Base-by-base conservation (phyloP, 2,797 vertebrate species). In the Adrianichthys oophorus region DNA sequence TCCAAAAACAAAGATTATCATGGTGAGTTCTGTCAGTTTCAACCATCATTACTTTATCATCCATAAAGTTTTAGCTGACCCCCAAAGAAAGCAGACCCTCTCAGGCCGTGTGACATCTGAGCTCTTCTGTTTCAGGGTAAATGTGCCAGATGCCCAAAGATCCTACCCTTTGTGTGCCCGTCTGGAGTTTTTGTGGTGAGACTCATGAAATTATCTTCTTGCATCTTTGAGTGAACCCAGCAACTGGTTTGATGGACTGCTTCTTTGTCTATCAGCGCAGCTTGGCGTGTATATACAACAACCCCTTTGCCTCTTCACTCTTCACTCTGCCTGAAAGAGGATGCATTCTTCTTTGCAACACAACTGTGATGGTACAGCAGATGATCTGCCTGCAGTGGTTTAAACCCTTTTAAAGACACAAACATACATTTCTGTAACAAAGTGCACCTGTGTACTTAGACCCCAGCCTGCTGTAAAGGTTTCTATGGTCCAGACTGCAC, bases 401-500 rank as follows among this genome's bases (percentile, higher is more conserved):
- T 10, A 1, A 17, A 10, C 13, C 1, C 3, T 21, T 12, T 18
- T 45, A 18, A 44, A 44, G 18, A 18, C 43, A 4, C 44, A 13
- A 37, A 37, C 17, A 19, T 1, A 8, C 18, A 1, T 8, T 44
- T n/a, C 17, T 17, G 47, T 48, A 26, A 48, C 48, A 14, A 4
- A 10, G 7, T 4, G 1, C 45, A 17, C 32, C n/a, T 19, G 32
- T 66, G 21, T 58, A 16, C 48, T 71, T 62, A 99, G 97, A 90
- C 85, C 21, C 88, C 86, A 0, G 86, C 78, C 0, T 98, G 97
- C 62, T 99, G 96, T 80, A 88, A 79, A 78, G 97, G 96, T 0
- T 99, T 98, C 88, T 96, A 92, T 1, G 95, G 97, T 26, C 83
- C 89, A 15, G 92, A 94, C 46, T 99, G 97, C 74, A 84, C 63